phyloP scores from a whole-genome alignment of 2,113 vertebrate species.

The Sebastes fasciatus region DNA sequence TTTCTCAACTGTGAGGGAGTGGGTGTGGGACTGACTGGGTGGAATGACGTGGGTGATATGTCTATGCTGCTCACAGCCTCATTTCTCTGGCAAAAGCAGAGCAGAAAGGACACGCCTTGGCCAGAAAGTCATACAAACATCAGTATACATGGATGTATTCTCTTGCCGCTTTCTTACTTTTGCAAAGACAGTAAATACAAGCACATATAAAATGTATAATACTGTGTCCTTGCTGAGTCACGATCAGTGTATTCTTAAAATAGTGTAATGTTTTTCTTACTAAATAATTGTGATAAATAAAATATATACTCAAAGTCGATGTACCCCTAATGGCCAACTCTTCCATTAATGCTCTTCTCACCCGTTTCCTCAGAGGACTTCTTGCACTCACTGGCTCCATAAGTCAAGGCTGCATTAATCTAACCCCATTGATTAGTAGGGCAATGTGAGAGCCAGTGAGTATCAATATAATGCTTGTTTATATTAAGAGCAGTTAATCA shows the following conservation, averaged over 20 bases:
- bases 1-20: slow-evolving; percentile 16
- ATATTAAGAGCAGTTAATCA: slow-evolving; percentile 61
- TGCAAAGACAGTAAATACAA: background rate
- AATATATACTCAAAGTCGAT: background rate
- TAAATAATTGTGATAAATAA: background rate
- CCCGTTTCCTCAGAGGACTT: slow-evolving; percentile 41
- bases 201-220: background rate
- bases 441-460: slow-evolving; percentile 31
- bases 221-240: background rate
- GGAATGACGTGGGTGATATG: slow-evolving; percentile 19
- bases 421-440: slow-evolving; percentile 39
- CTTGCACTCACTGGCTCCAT: slow-evolving; percentile 37
- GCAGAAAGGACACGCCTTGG: slow-evolving; percentile 35
- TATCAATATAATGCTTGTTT: slow-evolving; percentile 60
- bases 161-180: background rate
- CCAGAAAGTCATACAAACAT: slow-evolving; percentile 14
- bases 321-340: slow-evolving; percentile 1
- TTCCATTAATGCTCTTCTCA: slow-evolving; percentile 40
- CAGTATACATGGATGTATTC: background rate
- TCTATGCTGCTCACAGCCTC: background rate
- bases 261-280: background rate
- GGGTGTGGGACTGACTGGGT: slow-evolving; percentile 31
- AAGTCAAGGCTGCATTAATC: slow-evolving; percentile 61
- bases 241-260: background rate
- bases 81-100: slow-evolving; percentile 31